Percentiles rank a stretch among this genome's conserved stretches.
phyloP scores from a whole-genome alignment of 2,888 invertebrate species.

The Drosophila sordidula region DNA sequence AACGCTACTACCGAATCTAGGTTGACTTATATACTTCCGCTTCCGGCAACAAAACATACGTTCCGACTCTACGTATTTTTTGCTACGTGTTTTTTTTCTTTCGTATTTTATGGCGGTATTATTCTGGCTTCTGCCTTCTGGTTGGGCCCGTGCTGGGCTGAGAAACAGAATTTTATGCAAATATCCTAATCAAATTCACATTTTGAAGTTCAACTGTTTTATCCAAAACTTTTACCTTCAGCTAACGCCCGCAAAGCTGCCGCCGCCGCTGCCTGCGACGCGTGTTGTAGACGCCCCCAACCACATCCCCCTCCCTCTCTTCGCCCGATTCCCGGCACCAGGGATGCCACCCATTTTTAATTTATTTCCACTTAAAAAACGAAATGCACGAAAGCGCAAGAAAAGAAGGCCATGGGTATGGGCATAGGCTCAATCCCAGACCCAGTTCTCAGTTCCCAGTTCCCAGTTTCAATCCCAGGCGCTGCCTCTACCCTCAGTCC shows the following conservation, averaged over 20 bases:
- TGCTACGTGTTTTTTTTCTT: constrained; percentile 4
- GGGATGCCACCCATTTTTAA: constrained; percentile 84
- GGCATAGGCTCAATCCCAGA: constrained; percentile 50
- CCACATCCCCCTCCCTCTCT: not conserved
- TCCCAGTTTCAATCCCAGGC: constrained; percentile 21
- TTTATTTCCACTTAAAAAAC: constrained; percentile 83
- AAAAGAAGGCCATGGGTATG: constrained; percentile 42
- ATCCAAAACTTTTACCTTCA: constrained; percentile 81
- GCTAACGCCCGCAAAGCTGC: constrained; percentile 33
- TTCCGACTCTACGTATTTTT: constrained; percentile 44
- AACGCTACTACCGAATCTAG: constrained; percentile 74
- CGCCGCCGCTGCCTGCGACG: constrained; percentile 52
- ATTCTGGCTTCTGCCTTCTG: constrained; percentile 35
- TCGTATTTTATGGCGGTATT: constrained; percentile 67
- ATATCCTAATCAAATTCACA: constrained; percentile 85
- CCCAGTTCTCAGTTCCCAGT: constrained; percentile 5
- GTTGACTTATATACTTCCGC: constrained; percentile 83
- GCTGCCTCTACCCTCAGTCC: constrained; percentile 25
- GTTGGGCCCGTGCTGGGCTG: constrained; percentile 44
- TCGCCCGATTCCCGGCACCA: not conserved
- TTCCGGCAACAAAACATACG: constrained; percentile 76
- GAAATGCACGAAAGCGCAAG: constrained; percentile 36
- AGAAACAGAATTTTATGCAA: constrained; percentile 84
- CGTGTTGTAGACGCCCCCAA: constrained; percentile 56
- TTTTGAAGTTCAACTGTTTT: constrained; percentile 85